These are phyloP conservation scores for Caiman crocodilus DNA, from an alignment of 2,797 vertebrate species.

Conservation along the genomic window DNA sequence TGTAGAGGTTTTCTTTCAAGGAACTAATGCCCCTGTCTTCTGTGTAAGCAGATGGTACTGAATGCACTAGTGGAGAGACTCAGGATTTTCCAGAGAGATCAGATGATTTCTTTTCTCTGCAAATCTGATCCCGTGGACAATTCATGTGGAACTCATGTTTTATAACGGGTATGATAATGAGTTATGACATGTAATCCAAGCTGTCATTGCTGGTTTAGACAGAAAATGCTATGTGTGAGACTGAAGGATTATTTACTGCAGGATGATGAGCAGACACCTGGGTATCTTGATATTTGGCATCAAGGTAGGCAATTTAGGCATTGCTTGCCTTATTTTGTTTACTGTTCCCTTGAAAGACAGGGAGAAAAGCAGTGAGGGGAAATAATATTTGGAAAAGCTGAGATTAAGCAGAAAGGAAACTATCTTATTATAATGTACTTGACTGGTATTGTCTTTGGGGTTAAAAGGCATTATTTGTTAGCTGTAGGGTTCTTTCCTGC, in stretches of 20 bases:
- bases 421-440: not conserved
- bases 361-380: not conserved
- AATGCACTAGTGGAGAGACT: accelerated
- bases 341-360: too few relatives aligned
- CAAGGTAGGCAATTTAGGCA: accelerated
- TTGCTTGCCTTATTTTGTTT: not conserved
- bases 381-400: accelerated
- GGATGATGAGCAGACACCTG: not conserved
- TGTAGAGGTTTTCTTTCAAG: not conserved
- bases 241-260: not conserved
- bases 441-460: accelerated
- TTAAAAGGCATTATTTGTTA: accelerated
- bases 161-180: not conserved
- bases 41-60: accelerated
- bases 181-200: not conserved
- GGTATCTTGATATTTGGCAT: not conserved
- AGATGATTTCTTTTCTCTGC: not conserved
- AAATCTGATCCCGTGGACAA: not conserved
- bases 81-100: too few relatives aligned
- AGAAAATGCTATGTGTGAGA: not conserved
- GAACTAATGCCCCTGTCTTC: not conserved
- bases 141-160: not conserved
- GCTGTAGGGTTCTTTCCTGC: accelerated
- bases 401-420: accelerated
- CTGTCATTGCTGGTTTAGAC: not conserved